Percentiles rank a stretch among this genome's conserved stretches.
These are phyloP conservation scores for Charadrius vociferus DNA, from an alignment of 2,113 vertebrate genomes.

Conservation along the genomic window DNA sequence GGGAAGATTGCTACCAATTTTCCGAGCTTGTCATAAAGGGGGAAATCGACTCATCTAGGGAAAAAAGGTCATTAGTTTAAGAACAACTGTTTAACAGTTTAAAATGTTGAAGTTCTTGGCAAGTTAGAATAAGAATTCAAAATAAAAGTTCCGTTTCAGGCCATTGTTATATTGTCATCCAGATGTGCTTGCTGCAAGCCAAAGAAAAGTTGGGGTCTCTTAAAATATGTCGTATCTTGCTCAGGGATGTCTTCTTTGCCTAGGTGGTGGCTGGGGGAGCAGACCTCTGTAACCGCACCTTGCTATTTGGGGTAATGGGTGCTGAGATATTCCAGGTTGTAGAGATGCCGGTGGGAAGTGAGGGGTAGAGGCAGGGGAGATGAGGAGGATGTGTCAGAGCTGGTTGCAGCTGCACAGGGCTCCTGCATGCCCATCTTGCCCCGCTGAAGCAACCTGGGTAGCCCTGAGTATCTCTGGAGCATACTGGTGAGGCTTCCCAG, in stretches of 20 bases:
- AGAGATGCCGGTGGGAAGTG: not conserved
- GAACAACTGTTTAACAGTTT: not conserved
- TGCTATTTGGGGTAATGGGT: not conserved
- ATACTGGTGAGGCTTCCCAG: not conserved
- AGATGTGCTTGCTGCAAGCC: not conserved
- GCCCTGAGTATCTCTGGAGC: not conserved
- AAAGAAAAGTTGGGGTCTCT: not conserved
- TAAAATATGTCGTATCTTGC: not conserved
- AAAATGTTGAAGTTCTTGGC: not conserved
- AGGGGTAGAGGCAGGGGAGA: not conserved
- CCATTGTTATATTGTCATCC: not conserved
- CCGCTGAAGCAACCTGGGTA: not conserved
- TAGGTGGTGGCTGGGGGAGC: not conserved
- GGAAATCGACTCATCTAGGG: not conserved
- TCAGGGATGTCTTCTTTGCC: not conserved
- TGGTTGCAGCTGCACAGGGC: not conserved
- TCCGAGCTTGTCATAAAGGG: not conserved
- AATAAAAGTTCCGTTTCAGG: not conserved
- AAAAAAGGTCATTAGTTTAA: not conserved
- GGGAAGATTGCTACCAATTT: not conserved
- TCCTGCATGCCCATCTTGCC: rapidly evolving
- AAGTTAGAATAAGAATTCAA: not conserved
- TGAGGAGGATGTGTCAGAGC: not conserved
- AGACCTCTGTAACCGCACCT: not conserved
- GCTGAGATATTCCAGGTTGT: not conserved